Evolutionary conservation across 2,113 vertebrate genomes (phyloP), one percentile per base, ranked within the genome.

Genomic region (Parus major): DNA sequence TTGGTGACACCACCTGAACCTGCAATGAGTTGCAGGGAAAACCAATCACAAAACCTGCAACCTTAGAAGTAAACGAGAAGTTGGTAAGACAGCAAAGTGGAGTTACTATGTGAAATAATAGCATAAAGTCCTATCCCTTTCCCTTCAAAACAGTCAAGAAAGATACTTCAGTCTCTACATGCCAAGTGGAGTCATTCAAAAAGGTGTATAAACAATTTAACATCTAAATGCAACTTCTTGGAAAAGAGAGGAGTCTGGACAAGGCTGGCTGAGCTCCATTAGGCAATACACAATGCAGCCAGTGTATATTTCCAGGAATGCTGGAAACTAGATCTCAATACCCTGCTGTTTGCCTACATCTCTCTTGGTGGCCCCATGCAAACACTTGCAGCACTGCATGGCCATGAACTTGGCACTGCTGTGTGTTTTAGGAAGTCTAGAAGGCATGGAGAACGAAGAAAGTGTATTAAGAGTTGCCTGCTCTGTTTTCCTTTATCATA

Each of bases 271-370:
- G 15, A 5, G 7, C 9, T 68, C 28, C 46, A 70, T 64, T 25
- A 65, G 23, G 33, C 19, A 86, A 29, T 7, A 64, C 16, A 88
- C 57, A 95, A 86, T 92, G 60, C n/a, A 35, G 31, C 52, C 65
- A 86, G 60, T 92, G 83, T 95, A 14, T 73, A 80, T 90, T 95
- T 86, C 77, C 68, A 92, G 90, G 81, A 95, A 90, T 6, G 7
- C 46, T 93, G 90, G 69, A 95, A 94, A 87, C 65, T 18, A 61
- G 12, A 39, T 87, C 63, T 95, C 92, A 91, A 15, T 88, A 78
- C 36, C 8, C 29, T 60, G 88, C 90, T 96, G 77, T 94, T 92
- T 61, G 59, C 68, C 52, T 80, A 9, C 33, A 28, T 76, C 63
- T 92, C 55, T 91, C 33, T 66, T 60, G 39, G 78, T 92, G 80